Conservation (phyloP, 2,797 vertebrate species). For the Lutjanus campechanus region DNA sequence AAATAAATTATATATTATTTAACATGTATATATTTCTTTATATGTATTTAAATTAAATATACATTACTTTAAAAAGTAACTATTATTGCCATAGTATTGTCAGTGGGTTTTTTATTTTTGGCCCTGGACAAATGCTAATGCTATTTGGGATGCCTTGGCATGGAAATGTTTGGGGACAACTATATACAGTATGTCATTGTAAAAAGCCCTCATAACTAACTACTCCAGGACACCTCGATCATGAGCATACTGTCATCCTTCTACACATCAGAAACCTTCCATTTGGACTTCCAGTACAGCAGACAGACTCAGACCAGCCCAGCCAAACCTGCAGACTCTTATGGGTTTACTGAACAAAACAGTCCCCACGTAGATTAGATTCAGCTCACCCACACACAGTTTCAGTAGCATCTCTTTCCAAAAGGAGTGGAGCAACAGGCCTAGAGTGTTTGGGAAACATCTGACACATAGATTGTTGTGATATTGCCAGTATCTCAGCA, state of each 20-base stretch:
- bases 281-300: not conserved
- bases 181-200: not conserved
- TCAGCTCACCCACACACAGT: slow-evolving; percentile 39
- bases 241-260: not conserved
- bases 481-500: slow-evolving; percentile 46
- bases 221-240: not conserved
- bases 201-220: not conserved
- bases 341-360: slow-evolving; percentile 27
- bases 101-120: too few relatives aligned
- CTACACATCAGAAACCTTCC: not conserved
- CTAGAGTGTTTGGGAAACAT: slow-evolving; percentile 50
- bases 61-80: too few relatives aligned
- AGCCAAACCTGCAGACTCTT: slow-evolving; percentile 27
- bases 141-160: too few relatives aligned
- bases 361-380: slow-evolving; percentile 7
- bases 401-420: slow-evolving; percentile 37
- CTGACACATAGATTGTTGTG: slow-evolving; percentile 51
- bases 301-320: slow-evolving; percentile 18
- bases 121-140: too few relatives aligned
- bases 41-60: too few relatives aligned
- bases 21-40: too few relatives aligned
- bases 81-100: too few relatives aligned
- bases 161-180: too few relatives aligned
- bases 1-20: too few relatives aligned
- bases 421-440: slow-evolving; percentile 52